Base-by-base conservation (phyloP, 2,797 vertebrate species). In the Buceros bicornis region DNA sequence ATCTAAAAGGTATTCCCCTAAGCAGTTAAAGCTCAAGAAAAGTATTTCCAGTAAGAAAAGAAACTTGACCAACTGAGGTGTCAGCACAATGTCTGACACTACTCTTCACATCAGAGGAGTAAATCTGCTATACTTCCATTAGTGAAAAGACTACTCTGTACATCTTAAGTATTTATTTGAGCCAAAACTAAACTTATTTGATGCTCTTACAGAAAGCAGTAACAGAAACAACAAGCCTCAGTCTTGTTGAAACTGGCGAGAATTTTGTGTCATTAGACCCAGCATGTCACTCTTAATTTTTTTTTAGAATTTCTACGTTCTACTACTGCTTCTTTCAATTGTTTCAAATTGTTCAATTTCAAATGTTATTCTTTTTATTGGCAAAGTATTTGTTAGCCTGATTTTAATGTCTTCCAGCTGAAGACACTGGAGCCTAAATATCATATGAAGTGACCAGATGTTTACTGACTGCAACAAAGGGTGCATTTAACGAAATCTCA, bases 1-100 rank as follows among this genome's bases (percentile, higher is more conserved):
- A 82, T 82, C 70, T 56, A 35, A 60, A 90, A 90, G n/a, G 50
- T 57, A 82, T 73, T 95, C 35, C 80, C 53, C 64, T 29, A 20
- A 90, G 67, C 58, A 92, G 29, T 47, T 78, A 82, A 35, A 20
- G 24, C 50, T 96, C 65, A 71, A 77, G 78, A 60, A 82, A 95
- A 93, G 42, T 40, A 96, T 77, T 84, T 95, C 89, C 35, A 79
- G 82, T 80, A 94, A 35, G 43, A 72, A 95, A 84, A 51, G 13
- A 64, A 90, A 67, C 2, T 5, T 43, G 53, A 74, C 19, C n/a
- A 89, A 11, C 29, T 31, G 35, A 84, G 17, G 26, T 71, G 24
- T 70, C 56, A 92, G 74, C 65, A 50, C 48, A 87, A 47, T 80
- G 67, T 87, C 79, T 80, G 79, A 58, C n/a, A 51, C 20, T 76